Conservation (phyloP, 2,888 invertebrate species). For the Himalopsyche kuldschensis region DNA sequence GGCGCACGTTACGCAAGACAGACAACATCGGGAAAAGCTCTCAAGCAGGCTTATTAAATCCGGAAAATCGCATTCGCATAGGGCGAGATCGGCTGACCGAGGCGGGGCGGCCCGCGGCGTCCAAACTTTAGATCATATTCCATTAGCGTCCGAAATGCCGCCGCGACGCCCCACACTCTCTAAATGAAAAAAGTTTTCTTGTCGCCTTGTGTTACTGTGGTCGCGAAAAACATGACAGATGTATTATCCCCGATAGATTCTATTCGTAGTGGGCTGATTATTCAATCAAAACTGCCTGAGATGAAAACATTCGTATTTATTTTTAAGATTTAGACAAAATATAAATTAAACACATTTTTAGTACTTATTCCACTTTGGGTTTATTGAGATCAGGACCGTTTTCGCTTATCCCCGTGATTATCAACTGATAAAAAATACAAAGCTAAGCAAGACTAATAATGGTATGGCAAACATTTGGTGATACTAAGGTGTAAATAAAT, state of each 20-base stretch:
- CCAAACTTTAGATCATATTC: constrained; percentile 15
- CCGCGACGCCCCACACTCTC: not conserved
- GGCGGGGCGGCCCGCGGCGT: not conserved
- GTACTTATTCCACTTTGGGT: too few species aligned
- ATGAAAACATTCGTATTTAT: too few species aligned
- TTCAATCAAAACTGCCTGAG: too few species aligned
- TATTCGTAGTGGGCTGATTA: not conserved
- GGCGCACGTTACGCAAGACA: not conserved
- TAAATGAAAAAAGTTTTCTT: constrained; percentile 28
- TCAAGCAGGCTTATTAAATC: not conserved
- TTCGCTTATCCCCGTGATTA: too few species aligned
- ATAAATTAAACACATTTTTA: too few species aligned
- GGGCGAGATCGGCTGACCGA: not conserved
- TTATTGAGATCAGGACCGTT: too few species aligned
- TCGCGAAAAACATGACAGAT: not conserved
- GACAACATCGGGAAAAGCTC: not conserved
- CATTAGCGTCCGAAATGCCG: constrained; percentile 2
- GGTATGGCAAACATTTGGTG: too few species aligned
- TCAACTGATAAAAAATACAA: too few species aligned
- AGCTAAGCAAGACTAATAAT: too few species aligned
- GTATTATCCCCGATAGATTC: not conserved
- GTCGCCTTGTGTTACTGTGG: not conserved
- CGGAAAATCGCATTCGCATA: not conserved
- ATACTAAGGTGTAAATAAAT: too few species aligned
- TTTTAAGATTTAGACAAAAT: too few species aligned